Conservation (phyloP, 1,140 invertebrate species). For the Sinella curviseta region DNA sequence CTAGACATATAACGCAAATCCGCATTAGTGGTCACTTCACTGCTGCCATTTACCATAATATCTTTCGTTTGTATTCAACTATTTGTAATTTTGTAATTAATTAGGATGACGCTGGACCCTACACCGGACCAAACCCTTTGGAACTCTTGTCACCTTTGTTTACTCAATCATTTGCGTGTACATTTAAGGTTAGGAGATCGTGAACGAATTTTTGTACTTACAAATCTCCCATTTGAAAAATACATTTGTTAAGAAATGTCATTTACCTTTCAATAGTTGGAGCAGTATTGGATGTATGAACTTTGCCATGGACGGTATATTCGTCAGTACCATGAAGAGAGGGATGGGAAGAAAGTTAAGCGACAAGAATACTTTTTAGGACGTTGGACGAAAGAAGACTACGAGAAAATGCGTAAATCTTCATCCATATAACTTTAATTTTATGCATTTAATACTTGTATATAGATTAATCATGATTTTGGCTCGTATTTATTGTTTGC, state of each 20-base stretch:
- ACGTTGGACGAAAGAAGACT: conserved; percentile 64
- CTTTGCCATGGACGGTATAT: conserved; percentile 88
- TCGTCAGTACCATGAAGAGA: conserved; percentile 91
- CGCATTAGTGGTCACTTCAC: conserved; percentile 13
- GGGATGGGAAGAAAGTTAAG: conserved; percentile 79
- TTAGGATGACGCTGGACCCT: conserved; percentile 52
- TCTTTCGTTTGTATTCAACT: too few relatives aligned
- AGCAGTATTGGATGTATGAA: conserved; percentile 97
- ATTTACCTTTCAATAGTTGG: conserved; percentile 63
- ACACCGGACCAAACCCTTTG: conserved; percentile 70
- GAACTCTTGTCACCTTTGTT: conserved; percentile 76
- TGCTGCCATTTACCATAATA: too few relatives aligned
- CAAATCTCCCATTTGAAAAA: not conserved
- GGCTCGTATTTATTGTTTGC: not conserved
- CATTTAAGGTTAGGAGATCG: conserved; percentile 66
- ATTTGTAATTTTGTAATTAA: not conserved
- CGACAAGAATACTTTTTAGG: conserved; percentile 81
- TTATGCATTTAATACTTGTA: conserved; percentile 17
- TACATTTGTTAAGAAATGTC: too few relatives aligned
- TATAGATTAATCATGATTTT: conserved; percentile 1
- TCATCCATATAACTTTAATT: not conserved
- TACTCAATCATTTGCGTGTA: conserved; percentile 67
- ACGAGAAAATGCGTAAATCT: conserved; percentile 56
- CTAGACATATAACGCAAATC: conserved; percentile 41
- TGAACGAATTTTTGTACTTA: not conserved